Conservation (phyloP, 2,797 vertebrate species). For the Neosilurus hyrtlii region DNA sequence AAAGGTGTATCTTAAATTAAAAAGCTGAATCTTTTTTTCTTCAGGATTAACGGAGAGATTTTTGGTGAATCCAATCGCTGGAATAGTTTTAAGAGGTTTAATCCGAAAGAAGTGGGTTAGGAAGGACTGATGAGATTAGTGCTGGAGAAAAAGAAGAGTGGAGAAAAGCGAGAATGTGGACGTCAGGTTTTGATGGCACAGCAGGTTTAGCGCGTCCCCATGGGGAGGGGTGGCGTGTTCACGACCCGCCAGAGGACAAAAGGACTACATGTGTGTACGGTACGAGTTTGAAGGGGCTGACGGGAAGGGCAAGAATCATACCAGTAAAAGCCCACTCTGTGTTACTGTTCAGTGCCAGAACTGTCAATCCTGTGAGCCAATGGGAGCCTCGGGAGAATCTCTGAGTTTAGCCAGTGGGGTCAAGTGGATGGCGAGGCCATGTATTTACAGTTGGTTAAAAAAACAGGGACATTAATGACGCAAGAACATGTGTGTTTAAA, state of each 20-base stretch:
- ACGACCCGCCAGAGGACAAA: conserved; percentile 74
- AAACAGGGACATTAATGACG: not conserved
- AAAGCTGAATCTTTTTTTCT: conserved; percentile 1
- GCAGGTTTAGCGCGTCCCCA: conserved; percentile 70
- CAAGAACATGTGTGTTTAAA: conserved; percentile 25
- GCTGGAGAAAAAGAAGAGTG: conserved; percentile 18
- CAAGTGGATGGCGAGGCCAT: conserved; percentile 64
- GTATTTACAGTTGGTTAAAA: conserved; percentile 12
- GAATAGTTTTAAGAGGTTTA: conserved; percentile 69
- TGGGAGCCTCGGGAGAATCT: conserved; percentile 55
- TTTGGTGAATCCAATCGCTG: conserved; percentile 64
- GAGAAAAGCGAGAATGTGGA: conserved; percentile 36
- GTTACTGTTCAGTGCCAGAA: conserved; percentile 68
- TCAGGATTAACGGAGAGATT: conserved; percentile 47
- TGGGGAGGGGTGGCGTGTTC: conserved; percentile 63
- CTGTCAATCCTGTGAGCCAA: conserved; percentile 63
- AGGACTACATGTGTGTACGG: conserved; percentile 60
- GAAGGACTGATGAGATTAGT: conserved; percentile 75
- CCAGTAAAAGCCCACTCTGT: conserved; percentile 59
- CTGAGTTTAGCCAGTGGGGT: conserved; percentile 61
- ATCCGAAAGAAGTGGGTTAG: conserved; percentile 60
- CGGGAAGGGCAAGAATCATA: conserved; percentile 34
- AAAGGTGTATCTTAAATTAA: not conserved
- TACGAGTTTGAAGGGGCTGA: conserved; percentile 53
- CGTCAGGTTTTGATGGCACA: conserved; percentile 76